Percentiles rank a stretch among this genome's conserved stretches.
Conservation (phyloP, 37 sponge, comb jelly and placozoan genomes). For the Hormiphora californensis region DNA sequence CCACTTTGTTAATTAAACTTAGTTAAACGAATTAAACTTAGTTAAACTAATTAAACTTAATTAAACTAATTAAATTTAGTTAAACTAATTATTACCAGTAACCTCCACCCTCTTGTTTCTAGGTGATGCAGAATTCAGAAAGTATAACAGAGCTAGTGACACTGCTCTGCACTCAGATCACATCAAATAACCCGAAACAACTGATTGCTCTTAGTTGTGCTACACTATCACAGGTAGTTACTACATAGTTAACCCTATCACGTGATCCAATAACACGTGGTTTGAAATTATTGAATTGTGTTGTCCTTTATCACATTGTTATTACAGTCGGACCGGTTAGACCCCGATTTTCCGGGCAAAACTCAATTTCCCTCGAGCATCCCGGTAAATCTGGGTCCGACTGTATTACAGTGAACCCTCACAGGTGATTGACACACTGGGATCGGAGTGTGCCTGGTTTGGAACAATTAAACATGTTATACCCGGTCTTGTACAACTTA, state of each 20-base stretch:
- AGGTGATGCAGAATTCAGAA: not conserved
- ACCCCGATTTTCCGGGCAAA: not conserved
- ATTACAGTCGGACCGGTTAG: not conserved
- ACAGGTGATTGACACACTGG: constrained; percentile 45
- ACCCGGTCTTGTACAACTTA: constrained; percentile 10
- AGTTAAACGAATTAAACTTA: too few relatives aligned
- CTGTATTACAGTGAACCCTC: too few relatives aligned
- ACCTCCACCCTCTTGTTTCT: not conserved
- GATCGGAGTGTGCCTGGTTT: constrained; percentile 3
- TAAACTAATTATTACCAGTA: too few relatives aligned
- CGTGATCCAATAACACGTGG: not conserved
- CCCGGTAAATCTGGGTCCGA: too few relatives aligned
- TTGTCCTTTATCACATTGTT: not conserved
- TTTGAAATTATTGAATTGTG: not conserved
- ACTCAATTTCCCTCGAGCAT: too few relatives aligned
- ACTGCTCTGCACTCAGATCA: constrained; percentile 20
- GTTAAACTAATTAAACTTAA: too few relatives aligned
- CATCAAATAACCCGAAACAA: constrained; percentile 35
- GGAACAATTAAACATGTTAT: constrained; percentile 1
- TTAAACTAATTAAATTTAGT: too few relatives aligned
- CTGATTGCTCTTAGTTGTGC: constrained; percentile 37
- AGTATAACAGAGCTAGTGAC: constrained; percentile 26
- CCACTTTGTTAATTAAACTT: too few relatives aligned
- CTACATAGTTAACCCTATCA: not conserved
- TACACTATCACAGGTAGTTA: constrained; percentile 29